Conservation (phyloP, 2,797 vertebrate species). For the Anas bernieri region DNA sequence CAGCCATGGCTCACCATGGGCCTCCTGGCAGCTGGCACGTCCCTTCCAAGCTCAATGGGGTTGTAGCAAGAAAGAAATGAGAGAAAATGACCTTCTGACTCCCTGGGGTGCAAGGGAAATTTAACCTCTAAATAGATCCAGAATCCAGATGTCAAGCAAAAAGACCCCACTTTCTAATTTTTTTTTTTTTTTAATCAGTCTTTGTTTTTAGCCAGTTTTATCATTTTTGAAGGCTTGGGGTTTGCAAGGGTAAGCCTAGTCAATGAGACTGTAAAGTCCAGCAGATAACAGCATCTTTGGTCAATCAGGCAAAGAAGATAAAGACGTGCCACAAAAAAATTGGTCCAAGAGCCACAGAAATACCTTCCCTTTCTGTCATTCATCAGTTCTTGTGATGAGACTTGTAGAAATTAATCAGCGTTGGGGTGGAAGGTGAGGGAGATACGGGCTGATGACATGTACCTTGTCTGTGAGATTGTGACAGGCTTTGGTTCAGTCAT, state of each 20-base stretch:
- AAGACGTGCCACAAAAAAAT: background rate
- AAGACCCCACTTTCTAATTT: rapidly evolving
- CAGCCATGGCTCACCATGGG: no score
- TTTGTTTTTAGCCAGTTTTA: constrained; percentile 18
- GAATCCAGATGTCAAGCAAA: background rate
- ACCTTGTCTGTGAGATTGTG: background rate
- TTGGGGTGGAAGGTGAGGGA: constrained; percentile 34
- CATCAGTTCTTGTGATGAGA: background rate
- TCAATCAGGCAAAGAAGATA: constrained; percentile 44
- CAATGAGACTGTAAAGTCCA: background rate
- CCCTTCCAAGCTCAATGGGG: no score
- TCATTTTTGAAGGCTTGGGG: background rate
- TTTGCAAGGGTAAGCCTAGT: background rate
- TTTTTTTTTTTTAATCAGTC: background rate
- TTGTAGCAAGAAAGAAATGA: background rate
- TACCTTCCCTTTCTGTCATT: constrained; percentile 25
- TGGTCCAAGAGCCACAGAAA: background rate
- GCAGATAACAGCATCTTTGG: constrained; percentile 2
- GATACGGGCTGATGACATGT: background rate
- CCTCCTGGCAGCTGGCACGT: background rate
- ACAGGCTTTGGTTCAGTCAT: constrained; percentile 24
- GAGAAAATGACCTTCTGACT: background rate
- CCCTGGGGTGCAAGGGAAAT: background rate
- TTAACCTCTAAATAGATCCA: background rate
- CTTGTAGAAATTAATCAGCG: constrained; percentile 36